Conservation (phyloP, 2,113 vertebrate species). For the Sclerurus mexicanus region DNA sequence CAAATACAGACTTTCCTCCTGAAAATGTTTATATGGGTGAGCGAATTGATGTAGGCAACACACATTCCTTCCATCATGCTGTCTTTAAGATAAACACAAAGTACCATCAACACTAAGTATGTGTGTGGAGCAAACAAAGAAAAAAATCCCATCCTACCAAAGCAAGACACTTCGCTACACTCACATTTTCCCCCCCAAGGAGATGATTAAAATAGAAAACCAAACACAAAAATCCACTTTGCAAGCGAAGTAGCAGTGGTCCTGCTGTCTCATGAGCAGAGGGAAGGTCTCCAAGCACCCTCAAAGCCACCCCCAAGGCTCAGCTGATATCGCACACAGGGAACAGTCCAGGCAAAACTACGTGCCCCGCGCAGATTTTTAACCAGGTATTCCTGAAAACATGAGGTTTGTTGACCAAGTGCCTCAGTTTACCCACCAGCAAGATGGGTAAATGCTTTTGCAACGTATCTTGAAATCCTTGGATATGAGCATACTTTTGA, state of each 20-base stretch:
- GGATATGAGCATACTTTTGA: not conserved
- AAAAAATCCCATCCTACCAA: conserved; percentile 46
- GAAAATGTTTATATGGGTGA: conserved; percentile 59
- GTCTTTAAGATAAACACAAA: conserved; percentile 62
- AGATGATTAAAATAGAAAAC: conserved; percentile 55
- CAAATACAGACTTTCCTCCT: conserved; percentile 55
- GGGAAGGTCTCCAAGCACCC: not conserved
- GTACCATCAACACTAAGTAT: conserved; percentile 57
- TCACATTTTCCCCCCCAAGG: conserved; percentile 44
- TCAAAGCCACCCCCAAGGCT: accelerated
- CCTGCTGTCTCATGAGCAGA: not conserved
- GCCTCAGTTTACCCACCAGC: not conserved
- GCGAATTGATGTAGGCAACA: conserved; percentile 39
- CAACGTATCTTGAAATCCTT: not conserved
- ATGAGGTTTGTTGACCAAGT: accelerated
- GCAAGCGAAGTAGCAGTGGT: not conserved
- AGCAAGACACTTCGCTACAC: conserved; percentile 1
- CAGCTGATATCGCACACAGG: accelerated
- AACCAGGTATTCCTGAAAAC: not conserved
- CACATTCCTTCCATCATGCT: conserved; percentile 63
- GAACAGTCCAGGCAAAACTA: not conserved
- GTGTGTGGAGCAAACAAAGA: conserved; percentile 46
- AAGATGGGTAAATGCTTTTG: accelerated
- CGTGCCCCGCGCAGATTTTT: not conserved
- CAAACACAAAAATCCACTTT: conserved; percentile 27